These are phyloP conservation scores for Tinea semifulvella DNA, from an alignment of 2,888 invertebrate species.

Conservation along the genomic window DNA sequence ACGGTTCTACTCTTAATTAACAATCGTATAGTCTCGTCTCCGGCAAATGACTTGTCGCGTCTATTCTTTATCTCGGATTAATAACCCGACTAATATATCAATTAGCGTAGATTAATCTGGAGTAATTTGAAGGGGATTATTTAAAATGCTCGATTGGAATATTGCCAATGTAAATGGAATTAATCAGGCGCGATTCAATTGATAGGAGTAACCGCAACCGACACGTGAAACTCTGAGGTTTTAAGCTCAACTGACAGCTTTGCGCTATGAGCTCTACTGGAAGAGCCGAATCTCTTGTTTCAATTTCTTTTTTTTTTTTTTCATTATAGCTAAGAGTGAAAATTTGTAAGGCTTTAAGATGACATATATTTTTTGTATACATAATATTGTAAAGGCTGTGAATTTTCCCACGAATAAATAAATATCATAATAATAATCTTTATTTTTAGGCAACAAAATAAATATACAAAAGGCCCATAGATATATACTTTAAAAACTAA, in stretches of 20 bases:
- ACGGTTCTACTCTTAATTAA: slow-evolving; percentile 9
- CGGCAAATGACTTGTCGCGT: neutral
- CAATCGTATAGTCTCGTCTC: neutral
- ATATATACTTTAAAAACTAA: too few species aligned
- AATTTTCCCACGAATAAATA: too few species aligned
- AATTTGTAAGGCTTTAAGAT: too few species aligned
- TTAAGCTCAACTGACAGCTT: slow-evolving; percentile 1
- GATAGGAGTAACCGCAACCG: slow-evolving; percentile 13
- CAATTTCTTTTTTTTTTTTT: too few species aligned
- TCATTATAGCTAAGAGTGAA: too few species aligned
- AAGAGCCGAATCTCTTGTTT: too few species aligned
- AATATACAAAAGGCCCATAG: too few species aligned
- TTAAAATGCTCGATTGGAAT: slow-evolving; percentile 8
- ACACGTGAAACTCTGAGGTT: slow-evolving; percentile 14
- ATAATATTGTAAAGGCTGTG: too few species aligned
- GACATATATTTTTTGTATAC: too few species aligned
- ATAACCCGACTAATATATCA: slow-evolving; percentile 1
- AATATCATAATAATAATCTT: too few species aligned
- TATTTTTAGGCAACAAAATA: too few species aligned
- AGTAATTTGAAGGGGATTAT: slow-evolving; percentile 1
- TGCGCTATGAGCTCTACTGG: slow-evolving; percentile 33
- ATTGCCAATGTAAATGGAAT: slow-evolving; percentile 12
- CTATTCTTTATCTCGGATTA: neutral
- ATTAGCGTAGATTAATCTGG: slow-evolving; percentile 1
- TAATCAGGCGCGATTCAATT: slow-evolving; percentile 7